Evolutionary conservation across 2,113 vertebrate genomes (phyloP).

Genomic region (Axis porcinus): DNA sequence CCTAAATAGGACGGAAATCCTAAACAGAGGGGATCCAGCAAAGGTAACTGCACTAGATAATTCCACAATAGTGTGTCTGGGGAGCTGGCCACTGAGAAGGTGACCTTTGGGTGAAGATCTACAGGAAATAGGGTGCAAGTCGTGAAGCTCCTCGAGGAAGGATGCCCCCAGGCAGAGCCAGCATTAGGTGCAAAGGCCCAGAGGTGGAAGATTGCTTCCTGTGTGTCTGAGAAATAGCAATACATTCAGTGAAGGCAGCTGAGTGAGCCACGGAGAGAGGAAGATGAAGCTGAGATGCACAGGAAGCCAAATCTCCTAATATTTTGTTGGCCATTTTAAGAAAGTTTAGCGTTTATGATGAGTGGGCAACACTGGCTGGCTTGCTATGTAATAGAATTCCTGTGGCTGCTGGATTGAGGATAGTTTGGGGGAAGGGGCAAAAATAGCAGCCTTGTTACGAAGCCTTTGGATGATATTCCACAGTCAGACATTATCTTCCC

Average conservation of each 20-base stretch:
- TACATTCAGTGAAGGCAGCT: neutral
- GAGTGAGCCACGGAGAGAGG: neutral
- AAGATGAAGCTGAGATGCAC: neutral
- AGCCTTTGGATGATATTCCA: neutral
- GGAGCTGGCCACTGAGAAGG: neutral
- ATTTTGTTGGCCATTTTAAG: neutral
- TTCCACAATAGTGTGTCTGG: neutral
- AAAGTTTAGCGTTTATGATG: neutral
- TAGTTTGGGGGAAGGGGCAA: neutral
- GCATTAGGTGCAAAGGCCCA: neutral
- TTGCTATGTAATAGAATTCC: neutral
- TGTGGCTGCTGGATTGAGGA: neutral
- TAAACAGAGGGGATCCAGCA: neutral
- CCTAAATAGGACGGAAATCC: neutral
- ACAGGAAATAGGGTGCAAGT: neutral
- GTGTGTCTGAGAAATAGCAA: neutral
- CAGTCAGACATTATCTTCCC: neutral
- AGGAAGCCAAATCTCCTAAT: neutral
- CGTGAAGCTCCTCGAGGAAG: neutral
- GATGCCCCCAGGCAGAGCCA: neutral
- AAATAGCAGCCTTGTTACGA: neutral
- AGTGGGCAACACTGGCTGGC: neutral
- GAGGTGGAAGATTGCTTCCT: neutral
- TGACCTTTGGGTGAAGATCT: neutral
- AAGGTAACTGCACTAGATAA: neutral